These are phyloP conservation scores for Saguinus midas DNA, from an alignment of 2,113 vertebrate species.

Conservation along the genomic window DNA sequence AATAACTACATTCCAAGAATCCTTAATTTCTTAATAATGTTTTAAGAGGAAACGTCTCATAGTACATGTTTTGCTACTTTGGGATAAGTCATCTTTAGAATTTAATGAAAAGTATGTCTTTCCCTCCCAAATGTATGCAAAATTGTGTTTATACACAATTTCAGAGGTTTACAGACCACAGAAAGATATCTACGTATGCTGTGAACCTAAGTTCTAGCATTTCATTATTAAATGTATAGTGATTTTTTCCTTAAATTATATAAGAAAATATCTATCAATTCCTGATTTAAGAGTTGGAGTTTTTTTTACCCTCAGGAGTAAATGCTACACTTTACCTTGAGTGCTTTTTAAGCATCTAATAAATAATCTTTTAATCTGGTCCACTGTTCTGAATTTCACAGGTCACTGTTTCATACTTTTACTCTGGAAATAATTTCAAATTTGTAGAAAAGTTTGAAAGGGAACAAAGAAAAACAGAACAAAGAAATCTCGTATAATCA, in stretches of 20 bases:
- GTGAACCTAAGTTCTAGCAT: not conserved
- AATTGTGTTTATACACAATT: not conserved
- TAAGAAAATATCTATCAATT: not conserved
- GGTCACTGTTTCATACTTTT: not conserved
- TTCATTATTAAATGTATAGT: not conserved
- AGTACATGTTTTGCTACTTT: not conserved
- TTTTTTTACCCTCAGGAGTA: not conserved
- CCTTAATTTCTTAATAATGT: constrained; percentile 1
- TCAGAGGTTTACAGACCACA: not conserved
- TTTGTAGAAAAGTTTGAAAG: not conserved
- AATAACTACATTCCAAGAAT: constrained; percentile 26
- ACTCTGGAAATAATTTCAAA: constrained; percentile 31
- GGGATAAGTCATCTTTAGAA: constrained; percentile 25
- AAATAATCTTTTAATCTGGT: constrained; percentile 14
- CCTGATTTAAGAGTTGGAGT: not conserved
- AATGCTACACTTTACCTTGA: not conserved
- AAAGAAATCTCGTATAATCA: not conserved
- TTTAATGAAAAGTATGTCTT: not conserved
- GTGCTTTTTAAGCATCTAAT: not conserved
- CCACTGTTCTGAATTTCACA: constrained; percentile 8
- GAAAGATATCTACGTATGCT: not conserved
- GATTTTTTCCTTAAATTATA: not conserved
- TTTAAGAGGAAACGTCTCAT: constrained; percentile 6
- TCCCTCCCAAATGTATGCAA: not conserved
- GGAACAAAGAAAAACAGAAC: constrained; percentile 3